Base-by-base conservation (phyloP, 2,888 invertebrate species). In the Cybosia mesomella region DNA sequence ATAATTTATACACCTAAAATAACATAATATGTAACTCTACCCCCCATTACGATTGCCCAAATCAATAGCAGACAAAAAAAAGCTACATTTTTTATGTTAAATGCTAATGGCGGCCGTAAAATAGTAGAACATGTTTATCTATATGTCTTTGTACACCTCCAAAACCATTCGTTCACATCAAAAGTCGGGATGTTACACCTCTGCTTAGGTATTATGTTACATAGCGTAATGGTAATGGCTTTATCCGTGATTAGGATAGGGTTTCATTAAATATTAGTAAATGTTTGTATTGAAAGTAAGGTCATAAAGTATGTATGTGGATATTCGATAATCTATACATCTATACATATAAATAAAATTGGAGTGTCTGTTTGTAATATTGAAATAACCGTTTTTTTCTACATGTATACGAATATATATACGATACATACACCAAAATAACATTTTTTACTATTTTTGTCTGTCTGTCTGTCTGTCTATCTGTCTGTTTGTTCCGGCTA, bases 81-180 rank as follows among this genome's bases (percentile, higher is more conserved):
- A 32, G 34, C 43, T 39, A 71, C 61, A 71, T 66, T 74, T 74
- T 75, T 72, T 70, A 77, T 75, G 60, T 71, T 73, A 66, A 73
- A 72, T 63, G 43, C 73, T 73, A 78, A 83, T 73, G 61, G 36
- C 5, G 18, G 21, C 68, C 68, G 75, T 83, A 83, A 83, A 85
- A 81, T 81, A 77, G 71, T 66, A 34, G 66, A 83, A 85, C 85
- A 81, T 68, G 81, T 85, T 81, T 82, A 82, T 84, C 79, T 79
- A 60, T 77, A 13, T 68, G 81, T 74, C 75, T 61, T 62, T 79
- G 67, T 72, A 58, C 74, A 76, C 61, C 72, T 79, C 71, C 59
- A 73, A 68, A 79, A 77, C 79, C 75, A 83, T 81, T 77, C 72
- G 61, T 81, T 81, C 76, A 64, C 74, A 81, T 79, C 79, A 76